These are phyloP conservation scores for Hirtodrosophila histrioides DNA, from an alignment of 2,888 invertebrate species.

Conservation along the genomic window DNA sequence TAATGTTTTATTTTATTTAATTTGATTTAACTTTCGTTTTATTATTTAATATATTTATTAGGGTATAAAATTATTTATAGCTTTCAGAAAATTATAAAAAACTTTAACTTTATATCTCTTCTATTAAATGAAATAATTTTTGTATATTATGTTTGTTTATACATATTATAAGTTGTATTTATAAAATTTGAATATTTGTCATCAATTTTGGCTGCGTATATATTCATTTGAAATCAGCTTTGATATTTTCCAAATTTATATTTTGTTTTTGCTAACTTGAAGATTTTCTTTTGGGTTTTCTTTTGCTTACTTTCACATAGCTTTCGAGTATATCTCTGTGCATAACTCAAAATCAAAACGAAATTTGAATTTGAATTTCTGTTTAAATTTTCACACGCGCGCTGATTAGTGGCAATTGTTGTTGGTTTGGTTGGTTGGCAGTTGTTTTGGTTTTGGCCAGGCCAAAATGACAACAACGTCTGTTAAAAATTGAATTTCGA, in stretches of 20 bases:
- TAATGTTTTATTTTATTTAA: too few species aligned
- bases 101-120: too few species aligned
- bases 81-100: too few species aligned
- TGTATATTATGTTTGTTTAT: too few species aligned
- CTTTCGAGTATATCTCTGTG: conserved; percentile 31
- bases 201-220: too few species aligned
- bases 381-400: conserved; percentile 63
- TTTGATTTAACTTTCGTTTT: too few species aligned
- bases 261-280: conserved; percentile 2
- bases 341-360: conserved; percentile 21
- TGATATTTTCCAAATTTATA: background rate
- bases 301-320: conserved; percentile 49
- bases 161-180: too few species aligned
- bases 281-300: conserved; percentile 16
- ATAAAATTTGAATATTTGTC: too few species aligned
- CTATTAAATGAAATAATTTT: too few species aligned
- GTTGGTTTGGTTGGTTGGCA: conserved; percentile 9
- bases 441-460: conserved; percentile 43
- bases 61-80: too few species aligned
- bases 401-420: conserved; percentile 58
- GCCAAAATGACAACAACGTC: conserved; percentile 56
- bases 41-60: too few species aligned
- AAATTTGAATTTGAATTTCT: conserved; percentile 19
- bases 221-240: background rate
- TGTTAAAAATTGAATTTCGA: conserved; percentile 45